Evolutionary conservation across 2,888 invertebrate genomes (phyloP).

Genomic region (Congeria kusceri): DNA sequence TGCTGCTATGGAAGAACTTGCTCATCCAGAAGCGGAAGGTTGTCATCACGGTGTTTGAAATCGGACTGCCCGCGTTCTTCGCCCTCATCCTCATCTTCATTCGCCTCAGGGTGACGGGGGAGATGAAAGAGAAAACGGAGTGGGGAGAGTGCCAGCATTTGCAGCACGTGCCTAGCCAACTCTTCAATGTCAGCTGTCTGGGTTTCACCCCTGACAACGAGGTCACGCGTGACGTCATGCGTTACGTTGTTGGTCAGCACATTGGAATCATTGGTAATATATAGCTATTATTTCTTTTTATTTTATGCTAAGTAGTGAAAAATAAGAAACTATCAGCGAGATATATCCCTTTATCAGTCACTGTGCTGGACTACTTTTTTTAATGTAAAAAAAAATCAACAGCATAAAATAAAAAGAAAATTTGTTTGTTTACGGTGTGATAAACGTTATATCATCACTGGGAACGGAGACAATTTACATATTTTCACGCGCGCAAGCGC

Average conservation of each 20-base stretch:
- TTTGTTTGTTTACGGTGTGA: too few relatives aligned
- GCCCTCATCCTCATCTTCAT: constrained; percentile 89
- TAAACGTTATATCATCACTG: too few relatives aligned
- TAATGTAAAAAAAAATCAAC: too few relatives aligned
- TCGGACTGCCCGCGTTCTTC: constrained; percentile 85
- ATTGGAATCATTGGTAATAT: not conserved
- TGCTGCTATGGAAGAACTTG: constrained; percentile 94
- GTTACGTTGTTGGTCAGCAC: not conserved
- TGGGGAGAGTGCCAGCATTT: constrained; percentile 74
- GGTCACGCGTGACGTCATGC: constrained; percentile 69
- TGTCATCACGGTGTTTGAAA: constrained; percentile 89
- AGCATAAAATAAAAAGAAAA: too few relatives aligned
- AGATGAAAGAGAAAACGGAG: constrained; percentile 79
- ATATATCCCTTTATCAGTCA: too few relatives aligned
- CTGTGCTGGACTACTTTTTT: too few relatives aligned
- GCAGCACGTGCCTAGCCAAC: constrained; percentile 11
- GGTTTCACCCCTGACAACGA: constrained; percentile 71
- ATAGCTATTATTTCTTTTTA: not conserved
- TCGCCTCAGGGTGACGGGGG: constrained; percentile 89
- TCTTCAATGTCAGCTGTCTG: constrained; percentile 35
- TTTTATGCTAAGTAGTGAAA: too few relatives aligned
- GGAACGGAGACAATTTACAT: too few relatives aligned
- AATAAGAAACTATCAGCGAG: too few relatives aligned
- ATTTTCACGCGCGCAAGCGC: too few relatives aligned
- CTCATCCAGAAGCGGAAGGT: constrained; percentile 91